Evolutionary conservation across 2,113 vertebrate genomes (phyloP), one percentile per base, ranked within the genome.

Genomic region (Connochaetes taurinus): DNA sequence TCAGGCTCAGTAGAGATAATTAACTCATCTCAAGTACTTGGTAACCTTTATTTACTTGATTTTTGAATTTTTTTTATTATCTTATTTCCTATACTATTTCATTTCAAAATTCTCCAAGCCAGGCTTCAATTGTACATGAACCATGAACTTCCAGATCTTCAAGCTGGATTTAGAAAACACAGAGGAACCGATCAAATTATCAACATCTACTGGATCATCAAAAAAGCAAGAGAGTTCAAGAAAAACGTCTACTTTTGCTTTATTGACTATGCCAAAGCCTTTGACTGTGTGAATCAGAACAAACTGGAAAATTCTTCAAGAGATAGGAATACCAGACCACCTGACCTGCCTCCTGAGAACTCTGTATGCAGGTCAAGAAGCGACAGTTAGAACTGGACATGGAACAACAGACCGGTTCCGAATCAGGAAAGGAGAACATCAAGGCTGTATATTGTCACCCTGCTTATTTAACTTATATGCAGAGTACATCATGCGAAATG

Each of bases 11-110:
- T 57, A 33, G 84, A 87, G 88, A 92, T 96, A 92, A 95, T 97
- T 94, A 96, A 90, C 85, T 95, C 74, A 82, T 97, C 57, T 97
- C 36, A 92, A 95, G 93, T 45, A 74, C 43, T 95, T 95, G 60
- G 92, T 95, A 87, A 94, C 83, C 84, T 90, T 62, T 93, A 83
- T 83, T 90, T 95, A 93, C 45, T 40, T 90, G 83, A 87, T 91
- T 97, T 97, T 90, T 90, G 84, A 84, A 83, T 78, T 21, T 43
- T 47, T 85, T 45, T 1, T 0, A 90, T 86, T 76, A 90, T 85
- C 50, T 43, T 92, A 43, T 83, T 91, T 97, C 62, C 47, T 92
- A 87, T 6, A 82, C 16, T 91, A 31, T 67, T 89, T 97, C 16
- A 83, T 92, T 97, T 67, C 29, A 52, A 71, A 40, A 71, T 40